Percentiles rank a stretch among this genome's conserved stretches.
Evolutionary conservation across 2,113 vertebrate species (phyloP).

Genomic region (Pimephales promelas): DNA sequence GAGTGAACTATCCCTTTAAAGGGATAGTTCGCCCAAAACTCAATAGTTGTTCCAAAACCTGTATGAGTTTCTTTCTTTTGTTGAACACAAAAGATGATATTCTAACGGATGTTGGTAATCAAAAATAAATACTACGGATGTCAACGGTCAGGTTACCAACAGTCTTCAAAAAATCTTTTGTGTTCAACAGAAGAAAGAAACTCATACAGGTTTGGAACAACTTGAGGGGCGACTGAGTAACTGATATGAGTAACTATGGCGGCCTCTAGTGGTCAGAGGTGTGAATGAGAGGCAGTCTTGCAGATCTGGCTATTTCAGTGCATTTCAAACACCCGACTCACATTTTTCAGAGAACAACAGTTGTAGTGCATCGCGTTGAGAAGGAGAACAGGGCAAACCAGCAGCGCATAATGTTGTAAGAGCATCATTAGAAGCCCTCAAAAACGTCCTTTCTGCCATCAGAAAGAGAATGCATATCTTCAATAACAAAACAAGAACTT

Average conservation of each 20-base stretch:
- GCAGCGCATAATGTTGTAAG: constrained; percentile 11
- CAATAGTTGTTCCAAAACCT: no score
- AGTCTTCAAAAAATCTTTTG: no score
- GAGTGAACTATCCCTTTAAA: no score
- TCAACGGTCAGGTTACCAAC: no score
- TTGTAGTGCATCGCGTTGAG: constrained; percentile 40
- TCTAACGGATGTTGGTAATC: no score
- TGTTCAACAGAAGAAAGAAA: no score
- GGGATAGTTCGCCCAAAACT: background rate
- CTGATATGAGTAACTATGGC: background rate
- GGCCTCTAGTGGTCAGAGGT: constrained; percentile 37
- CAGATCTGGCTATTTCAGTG: constrained; percentile 47
- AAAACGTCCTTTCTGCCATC: background rate
- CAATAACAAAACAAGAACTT: background rate
- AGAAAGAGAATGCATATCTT: background rate
- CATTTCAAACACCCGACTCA: constrained; percentile 46
- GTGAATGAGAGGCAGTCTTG: constrained; percentile 34
- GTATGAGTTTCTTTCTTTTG: no score
- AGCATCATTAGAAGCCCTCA: constrained; percentile 23
- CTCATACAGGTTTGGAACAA: no score
- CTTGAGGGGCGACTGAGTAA: no score
- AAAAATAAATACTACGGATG: no score
- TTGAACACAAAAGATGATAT: no score
- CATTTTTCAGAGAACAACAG: constrained; percentile 31
- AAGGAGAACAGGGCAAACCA: constrained; percentile 13